A percentile compares a stretch with the other conserved stretches of the same genome.
phyloP scores from a whole-genome alignment of 2,888 invertebrate species.

The Temnothorax unifasciatus region DNA sequence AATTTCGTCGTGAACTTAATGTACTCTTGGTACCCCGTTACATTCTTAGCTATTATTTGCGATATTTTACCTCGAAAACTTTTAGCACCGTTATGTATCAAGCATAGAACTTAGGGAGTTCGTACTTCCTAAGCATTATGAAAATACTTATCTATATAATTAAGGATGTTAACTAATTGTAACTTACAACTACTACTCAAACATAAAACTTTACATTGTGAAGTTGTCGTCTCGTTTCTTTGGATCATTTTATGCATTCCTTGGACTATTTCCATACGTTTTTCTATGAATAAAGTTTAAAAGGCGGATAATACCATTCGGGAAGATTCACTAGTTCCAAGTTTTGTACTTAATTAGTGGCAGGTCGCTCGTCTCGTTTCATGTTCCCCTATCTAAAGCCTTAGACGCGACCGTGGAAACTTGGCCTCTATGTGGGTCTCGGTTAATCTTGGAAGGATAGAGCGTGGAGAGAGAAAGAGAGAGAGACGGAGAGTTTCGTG shows the following conservation, averaged over 20 bases:
- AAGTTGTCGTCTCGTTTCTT: neutral
- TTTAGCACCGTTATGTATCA: neutral
- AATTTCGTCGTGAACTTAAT: conserved; percentile 40
- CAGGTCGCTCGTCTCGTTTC: conserved; percentile 60
- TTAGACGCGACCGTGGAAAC: conserved; percentile 64
- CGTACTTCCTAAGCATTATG: neutral
- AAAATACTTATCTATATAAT: conserved; percentile 2
- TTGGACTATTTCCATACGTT: neutral
- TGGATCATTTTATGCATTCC: too few relatives aligned
- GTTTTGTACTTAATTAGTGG: conserved; percentile 75
- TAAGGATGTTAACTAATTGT: neutral
- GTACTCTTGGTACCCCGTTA: neutral
- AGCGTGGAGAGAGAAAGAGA: neutral
- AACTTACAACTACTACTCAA: neutral
- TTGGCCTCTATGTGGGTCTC: conserved; percentile 71
- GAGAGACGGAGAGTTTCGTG: neutral
- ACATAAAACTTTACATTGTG: neutral
- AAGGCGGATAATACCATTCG: conserved; percentile 16
- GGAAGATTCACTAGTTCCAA: conserved; percentile 70
- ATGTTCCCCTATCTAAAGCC: conserved; percentile 54
- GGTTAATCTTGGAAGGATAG: conserved; percentile 69
- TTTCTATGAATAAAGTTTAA: conserved; percentile 24
- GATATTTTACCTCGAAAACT: neutral
- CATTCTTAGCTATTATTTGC: neutral
- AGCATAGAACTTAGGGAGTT: neutral